phyloP scores from a whole-genome alignment of 1,140 invertebrate species.

The Drosophila orosa region DNA sequence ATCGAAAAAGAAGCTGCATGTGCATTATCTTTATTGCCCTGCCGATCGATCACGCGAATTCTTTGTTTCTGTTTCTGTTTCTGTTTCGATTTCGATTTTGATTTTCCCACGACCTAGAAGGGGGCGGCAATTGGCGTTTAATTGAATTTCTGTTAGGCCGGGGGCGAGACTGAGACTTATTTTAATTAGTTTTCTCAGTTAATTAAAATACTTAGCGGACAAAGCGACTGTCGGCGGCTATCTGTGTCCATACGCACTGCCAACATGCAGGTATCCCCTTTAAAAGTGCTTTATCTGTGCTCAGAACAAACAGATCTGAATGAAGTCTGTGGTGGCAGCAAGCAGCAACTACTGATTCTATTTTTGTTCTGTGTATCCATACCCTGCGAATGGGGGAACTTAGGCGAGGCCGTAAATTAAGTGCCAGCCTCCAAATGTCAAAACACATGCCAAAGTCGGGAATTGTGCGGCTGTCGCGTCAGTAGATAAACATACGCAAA shows the following conservation, averaged over 20 bases:
- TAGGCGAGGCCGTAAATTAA: conserved; percentile 70
- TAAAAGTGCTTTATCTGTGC: neutral
- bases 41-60: neutral
- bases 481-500: conserved; percentile 50
- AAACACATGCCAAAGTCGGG: conserved; percentile 64
- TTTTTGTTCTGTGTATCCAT: neutral
- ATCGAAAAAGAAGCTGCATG: neutral
- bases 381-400: conserved; percentile 14
- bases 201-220: conserved; percentile 56
- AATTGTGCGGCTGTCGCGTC: conserved; percentile 37
- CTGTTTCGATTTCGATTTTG: neutral
- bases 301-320: neutral
- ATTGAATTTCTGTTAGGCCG: conserved; percentile 53
- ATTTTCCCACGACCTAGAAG: conserved; percentile 59
- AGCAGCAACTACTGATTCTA: too few relatives aligned
- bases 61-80: neutral
- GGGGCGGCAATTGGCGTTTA: conserved; percentile 41
- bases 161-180: conserved; percentile 33
- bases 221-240: neutral
- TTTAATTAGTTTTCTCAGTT: conserved; percentile 63
- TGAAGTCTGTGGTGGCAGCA: neutral
- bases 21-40: neutral
- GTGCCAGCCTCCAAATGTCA: conserved; percentile 71
- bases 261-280: neutral
- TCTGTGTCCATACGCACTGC: conserved; percentile 16